Conservation (phyloP, 2,113 vertebrate species). For the Acanthochromis polyacanthus region DNA sequence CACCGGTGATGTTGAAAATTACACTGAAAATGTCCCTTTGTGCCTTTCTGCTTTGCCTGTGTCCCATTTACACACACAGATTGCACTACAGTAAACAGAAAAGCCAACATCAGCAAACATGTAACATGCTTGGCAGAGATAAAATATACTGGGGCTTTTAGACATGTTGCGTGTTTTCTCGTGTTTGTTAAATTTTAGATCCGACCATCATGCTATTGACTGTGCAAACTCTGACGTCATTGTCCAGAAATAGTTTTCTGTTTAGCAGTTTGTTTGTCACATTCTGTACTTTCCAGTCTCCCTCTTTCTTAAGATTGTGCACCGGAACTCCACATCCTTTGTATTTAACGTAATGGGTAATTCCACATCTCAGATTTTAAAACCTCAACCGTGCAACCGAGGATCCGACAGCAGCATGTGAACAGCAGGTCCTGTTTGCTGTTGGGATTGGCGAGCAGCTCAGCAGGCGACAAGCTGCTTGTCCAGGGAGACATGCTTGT, state of each 20-base stretch:
- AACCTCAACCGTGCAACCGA: background rate
- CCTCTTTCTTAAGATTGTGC: background rate
- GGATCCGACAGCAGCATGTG: conserved; percentile 8
- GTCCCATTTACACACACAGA: no score
- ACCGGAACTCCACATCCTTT: background rate
- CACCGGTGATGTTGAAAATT: no score
- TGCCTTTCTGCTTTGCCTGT: no score
- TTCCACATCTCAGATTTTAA: conserved; percentile 4
- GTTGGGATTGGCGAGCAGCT: background rate
- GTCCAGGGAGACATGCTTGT: conserved; percentile 1
- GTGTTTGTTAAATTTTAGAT: conserved; percentile 5
- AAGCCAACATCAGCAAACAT: no score
- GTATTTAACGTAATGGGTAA: background rate
- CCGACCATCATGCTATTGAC: background rate
- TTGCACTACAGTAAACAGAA: no score
- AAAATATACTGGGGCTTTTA: background rate
- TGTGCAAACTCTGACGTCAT: background rate
- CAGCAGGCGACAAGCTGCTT: background rate
- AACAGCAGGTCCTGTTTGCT: conserved; percentile 42
- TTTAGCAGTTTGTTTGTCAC: background rate
- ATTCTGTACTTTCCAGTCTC: background rate
- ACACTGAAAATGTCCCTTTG: no score
- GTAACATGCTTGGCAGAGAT: no score
- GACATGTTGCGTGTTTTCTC: background rate
- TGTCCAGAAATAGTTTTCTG: background rate